A percentile compares a stretch with the other conserved stretches of the same genome.
phyloP scores from a whole-genome alignment of 2,113 vertebrate genomes.

The Leptodactylus fuscus region DNA sequence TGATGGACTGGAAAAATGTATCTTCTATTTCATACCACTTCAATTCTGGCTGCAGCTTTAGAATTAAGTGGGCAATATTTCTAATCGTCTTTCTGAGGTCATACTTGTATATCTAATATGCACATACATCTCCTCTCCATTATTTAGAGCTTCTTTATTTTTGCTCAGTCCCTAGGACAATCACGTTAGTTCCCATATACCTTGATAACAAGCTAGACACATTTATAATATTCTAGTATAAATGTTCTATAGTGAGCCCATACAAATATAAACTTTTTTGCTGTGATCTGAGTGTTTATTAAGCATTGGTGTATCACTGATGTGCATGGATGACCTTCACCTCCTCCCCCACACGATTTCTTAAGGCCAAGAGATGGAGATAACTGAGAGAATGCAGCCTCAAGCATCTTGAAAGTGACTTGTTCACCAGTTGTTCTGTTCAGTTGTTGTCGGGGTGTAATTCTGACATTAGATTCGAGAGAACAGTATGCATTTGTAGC shows the following conservation, averaged over 20 bases:
- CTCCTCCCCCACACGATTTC: background rate
- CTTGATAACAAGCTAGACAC: background rate
- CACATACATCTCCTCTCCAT: too few relatives aligned
- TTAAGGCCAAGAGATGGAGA: background rate
- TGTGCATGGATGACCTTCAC: background rate
- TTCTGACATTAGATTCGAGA: background rate
- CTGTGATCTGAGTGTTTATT: background rate
- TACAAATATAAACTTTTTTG: background rate
- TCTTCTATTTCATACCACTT: too few relatives aligned
- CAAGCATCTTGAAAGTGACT: background rate
- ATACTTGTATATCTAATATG: too few relatives aligned
- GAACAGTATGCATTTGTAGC: background rate
- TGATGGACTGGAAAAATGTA: too few relatives aligned
- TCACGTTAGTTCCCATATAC: too few relatives aligned
- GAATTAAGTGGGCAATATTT: too few relatives aligned
- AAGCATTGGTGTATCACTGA: background rate
- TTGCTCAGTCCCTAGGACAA: too few relatives aligned
- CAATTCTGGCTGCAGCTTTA: too few relatives aligned
- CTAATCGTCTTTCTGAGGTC: too few relatives aligned
- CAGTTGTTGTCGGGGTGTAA: background rate
- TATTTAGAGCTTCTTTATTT: too few relatives aligned
- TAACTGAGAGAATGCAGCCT: slow-evolving; percentile 6
- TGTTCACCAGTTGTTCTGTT: background rate
- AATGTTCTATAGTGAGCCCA: background rate
- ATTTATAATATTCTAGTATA: background rate